These are phyloP conservation scores for Erethizon dorsatum DNA, from an alignment of 2,797 vertebrate genomes.

Conservation along the genomic window DNA sequence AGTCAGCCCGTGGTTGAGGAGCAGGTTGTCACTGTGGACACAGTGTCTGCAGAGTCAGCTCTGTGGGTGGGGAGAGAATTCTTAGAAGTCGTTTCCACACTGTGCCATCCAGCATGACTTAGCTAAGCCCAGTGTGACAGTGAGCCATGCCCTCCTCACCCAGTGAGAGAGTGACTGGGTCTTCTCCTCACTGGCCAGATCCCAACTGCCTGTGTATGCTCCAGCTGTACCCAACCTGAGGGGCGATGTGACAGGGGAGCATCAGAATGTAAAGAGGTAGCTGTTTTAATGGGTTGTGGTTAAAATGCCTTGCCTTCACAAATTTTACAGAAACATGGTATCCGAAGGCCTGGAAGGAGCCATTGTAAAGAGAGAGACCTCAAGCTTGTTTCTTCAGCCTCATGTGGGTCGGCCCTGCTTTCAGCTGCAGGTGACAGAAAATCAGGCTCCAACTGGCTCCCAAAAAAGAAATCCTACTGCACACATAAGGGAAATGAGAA, in stretches of 20 bases:
- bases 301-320: neutral
- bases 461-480: neutral
- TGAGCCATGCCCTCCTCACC: neutral
- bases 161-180: neutral
- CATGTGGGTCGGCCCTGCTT: neutral
- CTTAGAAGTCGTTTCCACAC: neutral
- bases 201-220: neutral
- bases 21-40: neutral
- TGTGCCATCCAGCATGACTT: neutral
- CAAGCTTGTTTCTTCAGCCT: neutral
- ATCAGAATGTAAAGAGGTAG: fast-evolving
- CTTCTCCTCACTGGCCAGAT: neutral
- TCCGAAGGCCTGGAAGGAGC: neutral
- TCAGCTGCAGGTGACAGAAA: neutral
- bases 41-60: neutral
- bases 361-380: neutral
- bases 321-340: neutral
- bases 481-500: neutral
- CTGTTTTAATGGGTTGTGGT: neutral
- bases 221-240: neutral
- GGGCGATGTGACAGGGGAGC: neutral
- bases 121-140: neutral
- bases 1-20: neutral
- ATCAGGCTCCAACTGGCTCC: neutral
- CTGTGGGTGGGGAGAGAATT: neutral